A percentile compares a stretch with the other conserved stretches of the same genome.
Conservation (phyloP, 2,113 vertebrate species). For the Dicentrarchus labrax region DNA sequence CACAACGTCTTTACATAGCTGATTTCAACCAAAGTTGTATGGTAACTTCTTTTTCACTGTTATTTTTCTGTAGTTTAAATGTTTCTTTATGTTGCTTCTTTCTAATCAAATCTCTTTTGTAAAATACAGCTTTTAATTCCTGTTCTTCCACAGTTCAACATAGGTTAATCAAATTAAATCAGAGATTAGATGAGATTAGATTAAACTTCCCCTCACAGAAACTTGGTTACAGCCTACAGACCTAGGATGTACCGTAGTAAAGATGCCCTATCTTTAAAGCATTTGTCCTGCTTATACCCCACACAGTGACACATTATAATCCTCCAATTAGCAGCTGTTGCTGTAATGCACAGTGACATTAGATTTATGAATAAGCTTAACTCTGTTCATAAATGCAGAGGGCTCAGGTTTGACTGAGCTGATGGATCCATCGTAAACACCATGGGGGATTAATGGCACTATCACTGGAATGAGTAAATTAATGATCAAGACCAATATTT, state of each 20-base stretch:
- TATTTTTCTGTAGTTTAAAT: not conserved
- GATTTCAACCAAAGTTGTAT: not conserved
- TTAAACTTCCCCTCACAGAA: not conserved
- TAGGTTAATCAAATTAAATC: not conserved
- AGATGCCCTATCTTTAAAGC: not conserved
- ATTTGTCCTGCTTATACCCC: not conserved
- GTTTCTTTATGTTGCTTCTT: not conserved
- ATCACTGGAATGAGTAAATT: slow-evolving; percentile 21
- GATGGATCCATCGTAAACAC: slow-evolving; percentile 20
- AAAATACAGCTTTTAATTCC: not conserved
- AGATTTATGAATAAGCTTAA: slow-evolving; percentile 5
- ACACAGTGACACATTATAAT: not conserved
- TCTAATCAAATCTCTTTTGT: not conserved
- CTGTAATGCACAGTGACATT: not conserved
- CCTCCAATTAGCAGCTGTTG: not conserved
- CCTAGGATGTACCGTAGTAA: not conserved
- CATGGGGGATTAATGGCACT: slow-evolving; percentile 7
- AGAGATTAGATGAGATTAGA: not conserved
- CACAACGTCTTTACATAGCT: not conserved
- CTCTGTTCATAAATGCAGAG: not conserved
- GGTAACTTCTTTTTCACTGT: too few species aligned
- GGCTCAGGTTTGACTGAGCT: slow-evolving; percentile 13
- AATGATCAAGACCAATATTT: slow-evolving; percentile 23
- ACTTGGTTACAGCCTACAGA: not conserved
- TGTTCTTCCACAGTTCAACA: not conserved